Evolutionary conservation across 2,888 invertebrate species (phyloP).

Genomic region (Spodoptera exigua): DNA sequence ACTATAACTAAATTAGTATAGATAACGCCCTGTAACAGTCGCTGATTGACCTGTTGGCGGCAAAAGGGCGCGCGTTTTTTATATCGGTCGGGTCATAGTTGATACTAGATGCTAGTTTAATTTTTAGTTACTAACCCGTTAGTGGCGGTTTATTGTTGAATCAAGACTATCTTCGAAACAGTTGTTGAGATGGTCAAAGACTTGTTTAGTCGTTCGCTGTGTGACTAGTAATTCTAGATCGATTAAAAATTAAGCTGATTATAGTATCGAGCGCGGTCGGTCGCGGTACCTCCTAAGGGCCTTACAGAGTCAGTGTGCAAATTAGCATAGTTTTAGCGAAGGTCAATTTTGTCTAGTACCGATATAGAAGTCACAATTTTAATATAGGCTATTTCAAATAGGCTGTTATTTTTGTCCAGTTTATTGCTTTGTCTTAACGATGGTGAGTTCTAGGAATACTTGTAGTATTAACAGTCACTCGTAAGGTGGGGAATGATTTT

Average conservation of each 20-base stretch:
- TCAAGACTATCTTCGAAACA: too few relatives aligned
- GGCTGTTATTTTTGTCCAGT: constrained; percentile 69
- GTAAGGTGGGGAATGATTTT: constrained; percentile 59
- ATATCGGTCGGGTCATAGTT: constrained; percentile 11
- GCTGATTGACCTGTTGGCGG: constrained; percentile 50
- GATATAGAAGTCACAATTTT: constrained; percentile 71
- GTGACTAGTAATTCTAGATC: constrained; percentile 6
- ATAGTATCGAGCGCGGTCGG: constrained; percentile 30
- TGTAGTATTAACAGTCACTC: constrained; percentile 56
- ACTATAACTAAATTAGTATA: constrained; percentile 54
- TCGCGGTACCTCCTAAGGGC: constrained; percentile 28
- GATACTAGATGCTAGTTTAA: constrained; percentile 22
- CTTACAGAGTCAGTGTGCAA: constrained; percentile 57
- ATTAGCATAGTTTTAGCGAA: constrained; percentile 65
- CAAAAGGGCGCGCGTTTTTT: constrained; percentile 18
- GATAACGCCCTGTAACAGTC: constrained; percentile 55
- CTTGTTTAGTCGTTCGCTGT: neutral
- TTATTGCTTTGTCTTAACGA: constrained; percentile 67
- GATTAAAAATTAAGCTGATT: constrained; percentile 21
- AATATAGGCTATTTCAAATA: constrained; percentile 68
- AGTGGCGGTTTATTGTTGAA: neutral
- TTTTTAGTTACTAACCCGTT: constrained; percentile 12
- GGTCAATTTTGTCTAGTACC: constrained; percentile 74
- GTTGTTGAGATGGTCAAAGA: neutral
- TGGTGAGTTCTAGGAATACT: constrained; percentile 54